A percentile compares a stretch with the other conserved stretches of the same genome.
These are phyloP conservation scores for Umimayanthus chanpuru DNA, from an alignment of 92 coral and sea anemone species.

Conservation along the genomic window DNA sequence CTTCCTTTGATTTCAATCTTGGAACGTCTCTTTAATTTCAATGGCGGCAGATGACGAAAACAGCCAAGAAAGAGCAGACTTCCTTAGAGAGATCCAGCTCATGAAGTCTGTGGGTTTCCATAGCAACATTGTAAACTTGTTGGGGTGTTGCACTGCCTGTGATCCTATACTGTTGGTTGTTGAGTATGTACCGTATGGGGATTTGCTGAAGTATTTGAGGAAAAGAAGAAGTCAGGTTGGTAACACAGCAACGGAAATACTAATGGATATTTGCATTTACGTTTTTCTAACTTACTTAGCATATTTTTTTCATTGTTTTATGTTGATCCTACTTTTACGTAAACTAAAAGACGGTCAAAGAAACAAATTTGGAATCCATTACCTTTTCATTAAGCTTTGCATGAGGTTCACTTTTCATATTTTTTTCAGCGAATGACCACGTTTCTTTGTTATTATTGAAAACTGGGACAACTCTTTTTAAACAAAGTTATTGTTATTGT, in stretches of 20 bases:
- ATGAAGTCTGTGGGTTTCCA: constrained; percentile 88
- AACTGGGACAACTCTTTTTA: too few relatives aligned
- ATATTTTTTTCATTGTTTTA: too few relatives aligned
- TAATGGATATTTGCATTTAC: neutral
- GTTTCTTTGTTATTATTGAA: too few relatives aligned
- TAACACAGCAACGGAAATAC: neutral
- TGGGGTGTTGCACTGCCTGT: constrained; percentile 78
- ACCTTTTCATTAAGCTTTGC: too few relatives aligned
- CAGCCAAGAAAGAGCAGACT: constrained; percentile 68
- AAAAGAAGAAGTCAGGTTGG: constrained; percentile 73
- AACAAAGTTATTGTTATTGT: too few relatives aligned
- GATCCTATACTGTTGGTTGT: constrained; percentile 84
- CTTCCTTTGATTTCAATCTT: too few relatives aligned
- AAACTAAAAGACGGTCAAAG: too few relatives aligned
- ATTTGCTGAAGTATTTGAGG: constrained; percentile 72
- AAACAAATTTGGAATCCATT: too few relatives aligned
- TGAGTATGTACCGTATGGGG: constrained; percentile 78
- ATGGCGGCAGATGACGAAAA: constrained; percentile 22
- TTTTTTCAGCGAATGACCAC: too few relatives aligned
- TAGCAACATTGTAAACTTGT: constrained; percentile 79
- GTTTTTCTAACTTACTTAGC: neutral
- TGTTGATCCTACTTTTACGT: too few relatives aligned
- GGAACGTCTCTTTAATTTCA: too few relatives aligned
- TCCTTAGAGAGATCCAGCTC: constrained; percentile 77
- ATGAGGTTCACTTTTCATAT: too few relatives aligned